Evolutionary conservation across 2,113 vertebrate genomes (phyloP), one percentile per base, ranked within the genome.

Genomic region (Crotalus viridis): DNA sequence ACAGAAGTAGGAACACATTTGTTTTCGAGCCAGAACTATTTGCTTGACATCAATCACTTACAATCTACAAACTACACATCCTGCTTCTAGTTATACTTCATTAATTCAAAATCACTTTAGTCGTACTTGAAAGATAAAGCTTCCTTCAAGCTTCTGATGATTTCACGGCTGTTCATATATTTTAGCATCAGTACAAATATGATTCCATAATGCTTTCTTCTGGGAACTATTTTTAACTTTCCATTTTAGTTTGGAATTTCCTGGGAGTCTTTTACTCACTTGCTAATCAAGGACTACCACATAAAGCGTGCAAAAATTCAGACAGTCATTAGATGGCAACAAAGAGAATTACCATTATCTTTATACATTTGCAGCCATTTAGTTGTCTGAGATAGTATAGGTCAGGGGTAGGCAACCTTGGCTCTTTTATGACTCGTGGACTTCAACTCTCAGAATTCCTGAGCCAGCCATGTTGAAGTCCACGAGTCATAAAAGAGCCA

Each of bases 61-160:
- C 7, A 85, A 91, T 46, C 94, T 94, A 95, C 96, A 94, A 97
- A 95, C 64, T 95, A 95, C 1, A 48, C 93, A 95, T 93, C 91
- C 94, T 94, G 94, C 95, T 95, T 94, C 94, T 2, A 92, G 95
- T 95, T 94, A 96, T 96, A 95, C 94, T 96, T 95, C 96, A 95
- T 96, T 97, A 56, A 97, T 97, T 96, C 96, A 95, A 95, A 64
- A 96, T 95, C 64, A 59, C 90, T 96, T 95, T 96, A 39, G 28
- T 19, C 2, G 33, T 21, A 9, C 33, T 81, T 81, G 33, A 43
- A 81, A 81, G 74, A 81, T 81, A 81, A 81, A 81, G 17, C 33
- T 81, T 81, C 74, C 74, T 81, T 81, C 19, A 43, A 81, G 33
- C 3, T 21, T 43, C 7, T 21, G 74, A 81, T 43, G 74, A 21